phyloP scores from a whole-genome alignment of 2,888 invertebrate genomes.

The Erpobdella octoculata region DNA sequence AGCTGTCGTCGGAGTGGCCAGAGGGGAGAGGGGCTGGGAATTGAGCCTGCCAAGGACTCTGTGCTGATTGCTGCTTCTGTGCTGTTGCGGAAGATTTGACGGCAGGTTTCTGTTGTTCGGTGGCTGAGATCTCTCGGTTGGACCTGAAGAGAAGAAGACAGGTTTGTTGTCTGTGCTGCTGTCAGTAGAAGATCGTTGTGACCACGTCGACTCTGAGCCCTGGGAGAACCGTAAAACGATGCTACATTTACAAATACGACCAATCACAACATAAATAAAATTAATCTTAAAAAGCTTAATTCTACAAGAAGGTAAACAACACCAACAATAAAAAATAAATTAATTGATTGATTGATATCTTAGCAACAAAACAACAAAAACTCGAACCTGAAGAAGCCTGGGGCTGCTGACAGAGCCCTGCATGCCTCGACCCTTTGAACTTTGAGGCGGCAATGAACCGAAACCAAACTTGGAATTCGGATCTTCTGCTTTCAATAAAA shows the following conservation, averaged over 20 bases:
- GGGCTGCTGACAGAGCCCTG: neutral
- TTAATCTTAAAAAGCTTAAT: too few relatives aligned
- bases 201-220: neutral
- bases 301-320: neutral
- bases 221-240: too few relatives aligned
- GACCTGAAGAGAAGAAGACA: neutral
- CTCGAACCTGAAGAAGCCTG: neutral
- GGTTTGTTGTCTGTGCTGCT: too few relatives aligned
- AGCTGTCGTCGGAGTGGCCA: too few relatives aligned
- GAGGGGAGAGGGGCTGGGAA: neutral
- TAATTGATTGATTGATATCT: neutral
- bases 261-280: too few relatives aligned
- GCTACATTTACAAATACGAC: too few relatives aligned
- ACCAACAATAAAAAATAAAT: neutral
- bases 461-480: neutral
- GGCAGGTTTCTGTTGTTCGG: conserved; percentile 7
- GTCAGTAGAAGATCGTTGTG: neutral
- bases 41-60: neutral
- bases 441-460: neutral
- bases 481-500: neutral
- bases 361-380: too few relatives aligned
- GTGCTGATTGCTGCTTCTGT: neutral
- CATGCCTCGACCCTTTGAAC: neutral
- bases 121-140: neutral
- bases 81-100: neutral